These are phyloP conservation scores for Pseudorectes ferrugineus DNA, from an alignment of 2,113 vertebrate species.

Conservation along the genomic window DNA sequence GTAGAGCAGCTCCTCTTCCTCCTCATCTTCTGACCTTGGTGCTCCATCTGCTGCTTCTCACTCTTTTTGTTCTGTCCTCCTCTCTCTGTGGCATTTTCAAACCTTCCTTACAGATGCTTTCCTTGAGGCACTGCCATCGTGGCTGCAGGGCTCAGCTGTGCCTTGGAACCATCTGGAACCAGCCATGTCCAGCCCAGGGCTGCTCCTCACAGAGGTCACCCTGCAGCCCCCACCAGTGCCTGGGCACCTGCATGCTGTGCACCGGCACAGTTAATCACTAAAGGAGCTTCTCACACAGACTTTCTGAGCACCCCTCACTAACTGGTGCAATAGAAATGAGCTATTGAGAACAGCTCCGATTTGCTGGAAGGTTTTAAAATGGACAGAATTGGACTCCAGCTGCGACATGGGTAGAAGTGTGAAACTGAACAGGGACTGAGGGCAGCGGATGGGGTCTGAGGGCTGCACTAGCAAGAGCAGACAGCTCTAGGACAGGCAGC, in stretches of 20 bases:
- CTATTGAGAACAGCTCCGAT: fast-evolving
- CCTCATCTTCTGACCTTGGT: background rate
- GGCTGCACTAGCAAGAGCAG: background rate
- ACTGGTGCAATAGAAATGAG: background rate
- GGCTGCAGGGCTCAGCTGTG: fast-evolving
- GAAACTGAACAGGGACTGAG: background rate
- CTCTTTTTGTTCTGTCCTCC: background rate
- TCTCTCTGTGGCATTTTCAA: background rate
- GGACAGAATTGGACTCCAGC: background rate
- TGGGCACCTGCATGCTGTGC: background rate
- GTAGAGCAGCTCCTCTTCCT: background rate
- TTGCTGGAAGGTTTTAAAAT: background rate
- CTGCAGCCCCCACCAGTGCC: background rate
- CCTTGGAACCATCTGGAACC: fast-evolving
- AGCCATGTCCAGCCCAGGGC: fast-evolving
- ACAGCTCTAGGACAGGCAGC: background rate
- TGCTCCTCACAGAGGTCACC: background rate
- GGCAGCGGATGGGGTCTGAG: background rate
- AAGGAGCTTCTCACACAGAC: background rate
- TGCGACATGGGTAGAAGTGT: background rate
- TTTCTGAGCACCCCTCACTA: background rate
- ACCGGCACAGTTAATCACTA: background rate
- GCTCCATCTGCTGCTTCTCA: background rate
- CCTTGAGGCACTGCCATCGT: fast-evolving
- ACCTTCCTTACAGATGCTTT: background rate